Evolutionary conservation across 2,113 vertebrate genomes (phyloP), one percentile per base, ranked within the genome.

Genomic region (Hippopotamus amphibius): DNA sequence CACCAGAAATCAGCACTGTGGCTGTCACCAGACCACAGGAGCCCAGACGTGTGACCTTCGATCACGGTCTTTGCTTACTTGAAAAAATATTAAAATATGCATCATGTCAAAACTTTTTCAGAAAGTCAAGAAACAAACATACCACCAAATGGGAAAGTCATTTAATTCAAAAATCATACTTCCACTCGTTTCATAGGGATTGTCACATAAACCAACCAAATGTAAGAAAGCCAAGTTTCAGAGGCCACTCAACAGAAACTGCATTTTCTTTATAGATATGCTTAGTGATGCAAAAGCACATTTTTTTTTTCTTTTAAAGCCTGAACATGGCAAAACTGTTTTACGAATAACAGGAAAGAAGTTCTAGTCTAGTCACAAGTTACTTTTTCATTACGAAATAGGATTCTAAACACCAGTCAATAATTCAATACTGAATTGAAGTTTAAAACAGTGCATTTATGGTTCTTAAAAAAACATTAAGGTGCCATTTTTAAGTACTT

Each of bases 401-500:
- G 96, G 96, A 96, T 94, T 97, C 90, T 94, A 97, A 69, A 90
- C 81, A 96, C 96, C 76, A 96, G 90, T 98, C 96, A 97, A 97
- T 94, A 97, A 97, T 71, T 96, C 92, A 97, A 98, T 96, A 98
- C 96, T 95, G 84, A 92, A 77, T 41, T 81, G 88, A 97, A 97
- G 88, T 96, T 97, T 95, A 98, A 95, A 97, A 97, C 95, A 98
- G 97, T 97, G 94, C 91, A 81, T 96, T 97, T 91, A 96, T 88
- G 83, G 43, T 90, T 96, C 94, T 85, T 14, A 24, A 95, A 88
- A 96, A 96, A 92, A 96, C 76, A 95, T 97, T 97, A 97, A 98
- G 97, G 97, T 98, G 97, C 97, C 96, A 97, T 96, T 98, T 97
- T 97, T 93, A 97, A 97, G 96, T 97, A 97, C 81, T 97, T 97